Evolutionary conservation across 2,797 vertebrate species (phyloP).

Genomic region (Euphonia xanthogaster): DNA sequence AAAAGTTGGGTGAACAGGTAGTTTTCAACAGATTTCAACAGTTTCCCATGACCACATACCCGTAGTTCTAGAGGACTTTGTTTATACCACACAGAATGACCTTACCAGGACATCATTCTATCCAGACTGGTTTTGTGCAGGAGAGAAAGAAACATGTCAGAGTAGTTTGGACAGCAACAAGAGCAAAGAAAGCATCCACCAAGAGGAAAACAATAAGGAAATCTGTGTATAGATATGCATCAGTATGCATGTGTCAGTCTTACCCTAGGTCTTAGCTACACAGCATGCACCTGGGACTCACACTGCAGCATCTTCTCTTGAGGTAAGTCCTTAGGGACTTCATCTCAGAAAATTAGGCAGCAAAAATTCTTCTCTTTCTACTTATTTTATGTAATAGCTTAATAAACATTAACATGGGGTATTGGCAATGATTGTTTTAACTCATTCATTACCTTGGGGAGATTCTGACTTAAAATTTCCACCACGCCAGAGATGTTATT

Average conservation of each 20-base stretch:
- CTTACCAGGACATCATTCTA: not conserved
- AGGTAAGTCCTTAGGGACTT: not conserved
- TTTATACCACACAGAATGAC: not conserved
- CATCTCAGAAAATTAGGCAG: not conserved
- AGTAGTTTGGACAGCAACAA: not conserved
- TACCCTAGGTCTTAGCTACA: not conserved
- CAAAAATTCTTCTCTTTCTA: not conserved
- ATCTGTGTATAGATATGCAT: not conserved
- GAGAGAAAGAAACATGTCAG: not conserved
- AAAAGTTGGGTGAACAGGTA: not conserved
- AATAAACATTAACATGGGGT: not conserved
- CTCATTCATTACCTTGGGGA: not conserved
- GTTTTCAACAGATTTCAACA: not conserved
- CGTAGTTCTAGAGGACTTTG: not conserved
- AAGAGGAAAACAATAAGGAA: not conserved
- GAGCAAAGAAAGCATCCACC: not conserved
- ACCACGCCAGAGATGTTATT: not conserved
- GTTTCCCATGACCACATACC: not conserved
- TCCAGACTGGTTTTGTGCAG: rapidly evolving
- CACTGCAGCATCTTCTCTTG: not conserved
- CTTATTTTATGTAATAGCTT: not conserved
- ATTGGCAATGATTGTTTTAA: not conserved
- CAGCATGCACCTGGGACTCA: not conserved
- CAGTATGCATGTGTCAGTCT: not conserved
- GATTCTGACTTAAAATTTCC: not conserved